A percentile compares a stretch with the other conserved stretches of the same genome.
phyloP scores from a whole-genome alignment of 2,113 vertebrate species.

The Alexandromys fortis region DNA sequence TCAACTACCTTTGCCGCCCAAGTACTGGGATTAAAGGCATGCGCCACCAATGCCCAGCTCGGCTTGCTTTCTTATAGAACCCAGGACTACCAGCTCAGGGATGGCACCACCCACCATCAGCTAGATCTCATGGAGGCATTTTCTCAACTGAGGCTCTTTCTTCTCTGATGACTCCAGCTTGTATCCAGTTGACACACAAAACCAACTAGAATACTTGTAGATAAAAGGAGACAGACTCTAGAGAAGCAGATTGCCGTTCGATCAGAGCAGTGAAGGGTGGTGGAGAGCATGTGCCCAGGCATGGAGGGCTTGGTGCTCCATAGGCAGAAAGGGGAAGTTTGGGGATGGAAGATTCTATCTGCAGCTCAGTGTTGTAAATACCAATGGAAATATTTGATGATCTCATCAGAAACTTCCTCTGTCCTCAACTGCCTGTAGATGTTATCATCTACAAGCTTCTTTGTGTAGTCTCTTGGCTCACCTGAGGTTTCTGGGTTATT shows the following conservation, averaged over 20 bases:
- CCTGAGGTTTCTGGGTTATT: neutral
- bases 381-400: neutral
- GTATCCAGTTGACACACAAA: too few species aligned
- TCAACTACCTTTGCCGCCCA: too few species aligned
- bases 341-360: neutral
- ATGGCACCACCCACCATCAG: too few species aligned
- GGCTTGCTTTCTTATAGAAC: too few species aligned
- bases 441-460: neutral
- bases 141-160: too few species aligned
- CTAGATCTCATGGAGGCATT: too few species aligned
- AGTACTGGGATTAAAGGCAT: too few species aligned
- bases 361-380: neutral
- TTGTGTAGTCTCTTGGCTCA: neutral
- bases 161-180: too few species aligned
- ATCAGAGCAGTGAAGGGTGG: neutral
- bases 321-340: neutral
- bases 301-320: neutral
- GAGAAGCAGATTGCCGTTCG: neutral
- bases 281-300: neutral
- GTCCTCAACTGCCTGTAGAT: neutral
- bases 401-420: neutral
- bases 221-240: neutral
- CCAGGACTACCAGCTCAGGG: too few species aligned
- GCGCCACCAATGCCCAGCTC: too few species aligned
- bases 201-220: neutral